Evolutionary conservation across 2,888 invertebrate genomes (phyloP).

Genomic region (Amphiduros pacificus): DNA sequence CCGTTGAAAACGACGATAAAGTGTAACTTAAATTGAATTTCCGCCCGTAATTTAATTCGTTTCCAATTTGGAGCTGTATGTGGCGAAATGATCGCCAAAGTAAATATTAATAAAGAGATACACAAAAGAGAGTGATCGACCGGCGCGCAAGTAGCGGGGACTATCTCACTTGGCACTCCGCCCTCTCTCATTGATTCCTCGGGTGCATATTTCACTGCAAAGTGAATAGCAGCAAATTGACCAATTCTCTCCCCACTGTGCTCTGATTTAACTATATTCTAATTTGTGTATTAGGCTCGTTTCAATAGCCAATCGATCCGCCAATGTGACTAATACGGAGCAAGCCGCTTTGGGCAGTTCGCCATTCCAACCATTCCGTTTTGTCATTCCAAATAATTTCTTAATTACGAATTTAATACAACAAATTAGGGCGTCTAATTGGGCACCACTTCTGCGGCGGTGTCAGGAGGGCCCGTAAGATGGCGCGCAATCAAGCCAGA

Average conservation of each 20-base stretch:
- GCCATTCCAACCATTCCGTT: not conserved
- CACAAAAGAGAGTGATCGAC: too few species aligned
- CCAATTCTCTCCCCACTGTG: not conserved
- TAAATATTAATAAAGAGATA: slow-evolving; percentile 18
- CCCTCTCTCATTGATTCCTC: too few species aligned
- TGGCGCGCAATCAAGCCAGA: too few species aligned
- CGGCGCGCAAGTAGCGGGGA: too few species aligned
- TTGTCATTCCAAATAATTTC: slow-evolving; percentile 13
- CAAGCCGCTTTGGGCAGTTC: too few species aligned
- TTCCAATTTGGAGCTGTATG: slow-evolving; percentile 9
- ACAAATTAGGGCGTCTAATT: slow-evolving; percentile 13
- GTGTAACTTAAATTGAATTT: slow-evolving; percentile 17
- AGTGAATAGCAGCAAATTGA: not conserved
- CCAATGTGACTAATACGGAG: too few species aligned
- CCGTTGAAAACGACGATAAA: not conserved
- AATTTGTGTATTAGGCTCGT: slow-evolving; percentile 12
- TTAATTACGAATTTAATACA: slow-evolving; percentile 24
- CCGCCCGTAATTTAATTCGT: slow-evolving; percentile 6
- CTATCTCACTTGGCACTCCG: too few species aligned
- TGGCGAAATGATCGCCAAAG: slow-evolving; percentile 9
- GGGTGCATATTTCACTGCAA: too few species aligned
- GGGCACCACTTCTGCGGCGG: not conserved
- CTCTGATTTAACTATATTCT: slow-evolving; percentile 18
- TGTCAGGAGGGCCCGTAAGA: too few species aligned
- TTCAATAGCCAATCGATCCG: too few species aligned